phyloP scores from a whole-genome alignment of 2,888 invertebrate species.

The Poecilobothrus nobilitatus region DNA sequence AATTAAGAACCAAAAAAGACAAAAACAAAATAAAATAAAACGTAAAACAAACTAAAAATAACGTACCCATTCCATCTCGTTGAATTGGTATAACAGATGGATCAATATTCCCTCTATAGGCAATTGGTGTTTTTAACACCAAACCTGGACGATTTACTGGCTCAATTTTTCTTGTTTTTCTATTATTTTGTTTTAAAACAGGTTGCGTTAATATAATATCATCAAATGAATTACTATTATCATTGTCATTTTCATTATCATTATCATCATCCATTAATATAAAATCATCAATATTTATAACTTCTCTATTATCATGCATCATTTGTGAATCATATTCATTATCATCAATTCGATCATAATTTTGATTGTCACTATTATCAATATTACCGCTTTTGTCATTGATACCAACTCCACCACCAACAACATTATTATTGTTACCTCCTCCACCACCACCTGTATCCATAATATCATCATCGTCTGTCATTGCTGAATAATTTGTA shows the following conservation, averaged over 20 bases:
- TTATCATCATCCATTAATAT: conserved; percentile 37
- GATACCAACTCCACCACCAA: conserved; percentile 26
- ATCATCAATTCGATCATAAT: conserved; percentile 34
- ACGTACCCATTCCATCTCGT: conserved; percentile 81
- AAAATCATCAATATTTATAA: conserved; percentile 43
- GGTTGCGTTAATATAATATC: conserved; percentile 18
- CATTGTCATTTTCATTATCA: conserved; percentile 23
- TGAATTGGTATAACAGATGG: conserved; percentile 78
- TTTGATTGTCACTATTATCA: conserved; percentile 29
- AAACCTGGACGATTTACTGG: conserved; percentile 66
- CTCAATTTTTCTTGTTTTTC: conserved; percentile 54
- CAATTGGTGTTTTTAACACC: conserved; percentile 67
- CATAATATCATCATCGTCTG: conserved; percentile 31
- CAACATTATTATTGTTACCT: conserved; percentile 19
- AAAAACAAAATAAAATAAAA: neutral
- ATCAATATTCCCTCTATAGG: conserved; percentile 71
- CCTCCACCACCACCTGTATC: conserved; percentile 20
- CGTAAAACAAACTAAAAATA: conserved; percentile 24
- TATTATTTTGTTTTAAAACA: conserved; percentile 30
- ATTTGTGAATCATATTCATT: conserved; percentile 33
- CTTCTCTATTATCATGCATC: conserved; percentile 35
- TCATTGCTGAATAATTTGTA: conserved; percentile 38
- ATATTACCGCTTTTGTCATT: conserved; percentile 21
- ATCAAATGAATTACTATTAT: conserved; percentile 18
- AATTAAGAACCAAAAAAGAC: neutral